A percentile compares a stretch with the other conserved stretches of the same genome.
Evolutionary conservation across 2,888 invertebrate genomes (phyloP).

Genomic region (Venustoraphidia nigricollis): DNA sequence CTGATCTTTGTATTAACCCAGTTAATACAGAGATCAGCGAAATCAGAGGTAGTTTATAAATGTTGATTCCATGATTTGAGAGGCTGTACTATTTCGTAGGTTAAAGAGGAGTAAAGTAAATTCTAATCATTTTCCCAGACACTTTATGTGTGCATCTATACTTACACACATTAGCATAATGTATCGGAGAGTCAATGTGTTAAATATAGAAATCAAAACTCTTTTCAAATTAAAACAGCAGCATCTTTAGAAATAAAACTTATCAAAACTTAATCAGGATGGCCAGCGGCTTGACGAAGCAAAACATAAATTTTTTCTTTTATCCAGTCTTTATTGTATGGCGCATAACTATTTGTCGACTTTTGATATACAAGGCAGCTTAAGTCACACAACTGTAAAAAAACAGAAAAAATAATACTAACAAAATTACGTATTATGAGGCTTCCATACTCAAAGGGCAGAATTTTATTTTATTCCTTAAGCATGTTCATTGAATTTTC

Average conservation of each 20-base stretch:
- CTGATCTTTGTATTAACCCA: no score
- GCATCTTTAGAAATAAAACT: not conserved
- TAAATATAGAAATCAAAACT: not conserved
- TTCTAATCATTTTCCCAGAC: no score
- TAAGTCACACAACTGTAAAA: constrained; percentile 64
- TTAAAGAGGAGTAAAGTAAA: no score
- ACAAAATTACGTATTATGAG: not conserved
- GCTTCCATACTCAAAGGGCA: not conserved
- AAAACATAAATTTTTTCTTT: constrained; percentile 97
- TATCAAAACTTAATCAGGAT: constrained; percentile 17
- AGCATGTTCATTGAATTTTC: constrained; percentile 2
- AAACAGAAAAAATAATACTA: constrained; percentile 1
- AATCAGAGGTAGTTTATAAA: no score
- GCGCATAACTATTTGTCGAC: constrained; percentile 88
- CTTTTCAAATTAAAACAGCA: not conserved
- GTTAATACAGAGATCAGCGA: no score
- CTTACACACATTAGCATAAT: no score
- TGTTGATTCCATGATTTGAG: no score
- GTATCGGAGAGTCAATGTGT: no score
- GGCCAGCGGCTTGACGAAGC: constrained; percentile 78
- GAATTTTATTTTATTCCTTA: no score
- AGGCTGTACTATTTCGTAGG: no score
- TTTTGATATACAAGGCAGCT: constrained; percentile 95
- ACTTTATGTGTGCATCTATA: no score
- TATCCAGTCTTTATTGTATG: constrained; percentile 98